Evolutionary conservation across 2,888 invertebrate genomes (phyloP), one percentile per base, ranked within the genome.

Genomic region (Zaprionus bogoriensis): DNA sequence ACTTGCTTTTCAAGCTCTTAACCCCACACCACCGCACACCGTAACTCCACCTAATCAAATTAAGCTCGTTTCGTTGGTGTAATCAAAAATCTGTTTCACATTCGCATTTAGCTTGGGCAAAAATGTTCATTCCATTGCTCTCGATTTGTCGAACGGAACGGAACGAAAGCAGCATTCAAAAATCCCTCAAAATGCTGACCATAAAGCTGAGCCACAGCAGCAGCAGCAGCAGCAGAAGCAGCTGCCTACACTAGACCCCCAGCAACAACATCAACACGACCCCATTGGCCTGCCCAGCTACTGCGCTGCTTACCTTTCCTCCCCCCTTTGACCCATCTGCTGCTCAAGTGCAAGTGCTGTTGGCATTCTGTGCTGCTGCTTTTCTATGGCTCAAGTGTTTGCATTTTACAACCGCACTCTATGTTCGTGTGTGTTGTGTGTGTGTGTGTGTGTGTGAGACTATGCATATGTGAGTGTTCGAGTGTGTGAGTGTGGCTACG

Each of bases 371-470:
- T 60, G 74, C 55, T 60, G 74, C 55, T 55, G 58, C 65, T 61
- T 67, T 36, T 86, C 67, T 73, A 69, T 75, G 54, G 74, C 67
- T 77, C 67, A 80, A 87, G 83, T 83, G 83, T 86, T 86, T 83
- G 81, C 82, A 83, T 80, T 87, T 71, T 82, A 72, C 78, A 79
- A 69, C 80, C 86, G 67, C 72, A 83, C 69, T 71, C 72, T 58
- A 23, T 30, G 27, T 39, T 30, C 38, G 45, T 50, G 53, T 28
- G 45, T 42, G 50, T n/a, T 46, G 30, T 47, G 47, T 52, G 54
- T 55, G 45, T 42, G 48, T 52, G 45, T 32, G 25, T 32, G 28
- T 14, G 50, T 25, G 48, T 23, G n/a, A n/a, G n/a, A n/a, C n/a
- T n/a, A n/a, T n/a, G n/a, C n/a, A n/a, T n/a, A n/a, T 46, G 30